Base-by-base conservation (phyloP, 1,140 invertebrate species). In the Drosophila lacertosa region DNA sequence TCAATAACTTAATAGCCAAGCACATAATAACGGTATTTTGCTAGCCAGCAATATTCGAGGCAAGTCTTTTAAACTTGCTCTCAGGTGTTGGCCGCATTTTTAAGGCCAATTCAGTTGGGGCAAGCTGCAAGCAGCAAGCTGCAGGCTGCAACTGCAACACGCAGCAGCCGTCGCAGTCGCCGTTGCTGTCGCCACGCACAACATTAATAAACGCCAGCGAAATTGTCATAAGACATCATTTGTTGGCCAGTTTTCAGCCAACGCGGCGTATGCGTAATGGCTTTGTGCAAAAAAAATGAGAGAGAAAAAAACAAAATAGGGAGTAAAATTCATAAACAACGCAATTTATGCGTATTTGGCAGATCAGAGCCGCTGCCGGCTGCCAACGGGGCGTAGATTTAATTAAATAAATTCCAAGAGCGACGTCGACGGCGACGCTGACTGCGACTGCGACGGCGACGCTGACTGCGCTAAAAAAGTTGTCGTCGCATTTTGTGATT, bases 371-470 rank as follows among this genome's bases (percentile, higher is more conserved):
- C 13, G 44, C 16, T 57, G 51, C 64, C 57, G 78, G 74, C 67
- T 69, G 82, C 59, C 82, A 77, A 84, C 82, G 81, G 81, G 81
- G 81, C 82, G 82, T 88, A 82, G 74, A 88, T 88, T 89, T 89
- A 89, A 89, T 89, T 89, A 89, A 89, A 89, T 89, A 89, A 89
- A 89, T 90, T 89, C 77, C 77, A 75, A 72, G 69, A 77, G 65
- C 74, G 74, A 69, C 55, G 47, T 29, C 62, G 24, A 62, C 74
- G 44, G 33, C 65, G n/a, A 24, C 59, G 35, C 15, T 32, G 16
- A 59, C 35, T 13, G 11, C 16, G 40, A 69, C 66, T 15, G 9
- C 58, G 58, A 53, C 65, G 10, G 68, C 42, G 26, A 37, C 57
- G 10, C 7, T 37, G 33, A 39, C 44, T 2, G 48, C 18, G 20